These are phyloP conservation scores for Eueides isabella DNA, from an alignment of 1,140 invertebrate genomes.

Conservation along the genomic window DNA sequence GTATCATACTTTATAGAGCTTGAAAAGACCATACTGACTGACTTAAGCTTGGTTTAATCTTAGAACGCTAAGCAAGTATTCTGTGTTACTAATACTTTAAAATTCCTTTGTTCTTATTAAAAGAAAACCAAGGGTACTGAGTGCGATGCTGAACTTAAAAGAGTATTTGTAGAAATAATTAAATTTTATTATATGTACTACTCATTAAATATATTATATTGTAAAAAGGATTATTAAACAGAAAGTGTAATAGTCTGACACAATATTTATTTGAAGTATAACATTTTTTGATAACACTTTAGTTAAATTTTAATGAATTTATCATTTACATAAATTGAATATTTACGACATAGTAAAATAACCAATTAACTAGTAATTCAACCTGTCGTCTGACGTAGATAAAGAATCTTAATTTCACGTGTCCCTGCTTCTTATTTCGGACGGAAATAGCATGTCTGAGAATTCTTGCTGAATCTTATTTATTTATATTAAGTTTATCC, in stretches of 20 bases:
- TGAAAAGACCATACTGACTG: constrained; percentile 39
- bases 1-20: constrained; percentile 65
- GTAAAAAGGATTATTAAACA: too few relatives aligned
- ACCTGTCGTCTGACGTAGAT: constrained; percentile 39
- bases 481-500: constrained; percentile 68
- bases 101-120: constrained; percentile 19
- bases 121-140: constrained; percentile 4
- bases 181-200: background rate
- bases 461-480: constrained; percentile 59
- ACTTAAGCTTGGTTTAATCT: constrained; percentile 31
- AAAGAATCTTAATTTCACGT: constrained; percentile 74
- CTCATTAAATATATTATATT: too few relatives aligned
- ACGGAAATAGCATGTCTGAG: constrained; percentile 69
- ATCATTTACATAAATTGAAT: too few relatives aligned
- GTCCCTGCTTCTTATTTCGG: constrained; percentile 66
- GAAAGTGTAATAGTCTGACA: too few relatives aligned
- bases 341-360: background rate
- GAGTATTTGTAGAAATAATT: background rate
- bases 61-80: constrained; percentile 20
- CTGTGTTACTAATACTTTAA: constrained; percentile 29
- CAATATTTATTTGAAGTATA: too few relatives aligned
- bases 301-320: too few relatives aligned
- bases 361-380: constrained; percentile 29
- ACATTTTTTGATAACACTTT: too few relatives aligned
- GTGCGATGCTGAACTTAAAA: constrained; percentile 1